Evolutionary conservation across 2,113 vertebrate species (phyloP).

Genomic region (Hemicordylus capensis): DNA sequence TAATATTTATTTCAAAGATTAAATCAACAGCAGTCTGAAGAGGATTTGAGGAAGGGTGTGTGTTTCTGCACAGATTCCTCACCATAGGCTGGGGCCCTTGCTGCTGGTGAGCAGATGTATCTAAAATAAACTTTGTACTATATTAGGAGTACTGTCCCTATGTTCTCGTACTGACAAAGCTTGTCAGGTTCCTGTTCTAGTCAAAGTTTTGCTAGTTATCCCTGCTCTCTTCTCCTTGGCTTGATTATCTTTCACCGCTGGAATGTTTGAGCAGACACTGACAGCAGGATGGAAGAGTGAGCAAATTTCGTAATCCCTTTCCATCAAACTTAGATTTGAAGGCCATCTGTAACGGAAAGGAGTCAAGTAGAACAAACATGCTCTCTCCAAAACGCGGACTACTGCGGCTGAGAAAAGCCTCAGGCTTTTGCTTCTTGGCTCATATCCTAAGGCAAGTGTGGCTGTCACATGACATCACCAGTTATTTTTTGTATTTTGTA

Average conservation of each 20-base stretch:
- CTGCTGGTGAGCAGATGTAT: neutral
- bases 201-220: neutral
- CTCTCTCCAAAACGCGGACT: neutral
- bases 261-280: neutral
- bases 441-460: neutral
- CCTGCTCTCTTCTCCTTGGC: neutral
- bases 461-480: constrained; percentile 20
- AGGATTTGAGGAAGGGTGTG: neutral
- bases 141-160: neutral
- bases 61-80: no score
- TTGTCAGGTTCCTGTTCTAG: neutral
- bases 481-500: neutral
- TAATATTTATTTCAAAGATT: no score
- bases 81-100: no score
- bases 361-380: constrained; percentile 22
- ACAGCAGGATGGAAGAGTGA: neutral
- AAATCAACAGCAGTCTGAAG: neutral
- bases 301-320: constrained; percentile 13
- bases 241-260: constrained; percentile 29
- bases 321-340: constrained; percentile 29
- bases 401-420: neutral
- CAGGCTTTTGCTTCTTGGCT: constrained; percentile 4
- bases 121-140: neutral
- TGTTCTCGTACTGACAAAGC: neutral
- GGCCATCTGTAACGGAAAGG: constrained; percentile 7